Evolutionary conservation across 1,140 invertebrate species (phyloP), one percentile per base, ranked within the genome.

Genomic region (Zaprionus gabonicus): DNA sequence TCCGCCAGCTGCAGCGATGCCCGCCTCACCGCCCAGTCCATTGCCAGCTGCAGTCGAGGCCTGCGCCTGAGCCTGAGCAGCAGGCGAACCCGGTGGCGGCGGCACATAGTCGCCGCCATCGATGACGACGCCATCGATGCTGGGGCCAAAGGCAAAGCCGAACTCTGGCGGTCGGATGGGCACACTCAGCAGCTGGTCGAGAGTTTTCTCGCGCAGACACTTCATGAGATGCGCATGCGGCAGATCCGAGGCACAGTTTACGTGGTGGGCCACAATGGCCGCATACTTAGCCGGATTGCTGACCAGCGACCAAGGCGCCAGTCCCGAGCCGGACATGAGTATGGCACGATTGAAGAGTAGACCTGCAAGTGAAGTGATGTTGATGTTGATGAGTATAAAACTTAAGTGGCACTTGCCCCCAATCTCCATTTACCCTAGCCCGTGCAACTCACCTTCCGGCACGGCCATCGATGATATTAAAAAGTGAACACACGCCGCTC

Each of bases 401-500:
- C 23, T 34, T 10, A 10, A 10, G 9, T 31, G 31, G 31, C 4
- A 25, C 31, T 65, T 25, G 7, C 6, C 41, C 41, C 38, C 3
- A 10, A 7, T 34, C 34, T 25, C 34, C 20, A 0, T 17, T 34
- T 2, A 9, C 31, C 13, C n/a, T 51, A 12, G 23, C 93, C 74
- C 92, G 63, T 71, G 27, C 55, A 31, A 93, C 94, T 95, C 93
- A 98, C 98, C 97, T 94, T 98, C 97, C 9, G 97, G 97, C 51
- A 98, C 97, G 44, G 98, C 97, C 67, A 97, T 96, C 36, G 98
- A 98, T 23, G 98, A 96, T 93, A 99, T 96, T 64, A 99, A 94
- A 87, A 99, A 97, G 93, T 99, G 98, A 13, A 99, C 97, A 91
- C 98, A 97, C 10, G 98, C 97, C 1, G 98, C 98, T 0, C 98